Conservation (phyloP, 2,888 invertebrate species). For the Heliconius hortense region DNA sequence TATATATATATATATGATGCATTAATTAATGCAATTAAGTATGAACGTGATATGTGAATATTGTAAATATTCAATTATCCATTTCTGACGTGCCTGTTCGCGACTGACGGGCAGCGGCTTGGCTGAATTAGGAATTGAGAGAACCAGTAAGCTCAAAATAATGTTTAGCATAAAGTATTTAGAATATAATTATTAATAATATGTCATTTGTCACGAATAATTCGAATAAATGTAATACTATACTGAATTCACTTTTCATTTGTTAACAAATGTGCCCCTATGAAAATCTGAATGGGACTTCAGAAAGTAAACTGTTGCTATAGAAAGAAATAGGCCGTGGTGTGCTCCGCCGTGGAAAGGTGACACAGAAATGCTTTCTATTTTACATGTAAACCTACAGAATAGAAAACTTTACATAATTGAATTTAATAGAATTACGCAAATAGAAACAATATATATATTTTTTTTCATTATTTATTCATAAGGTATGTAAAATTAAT, state of each 20-base stretch:
- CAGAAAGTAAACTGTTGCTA: slow-evolving; percentile 64
- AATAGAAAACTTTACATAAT: slow-evolving; percentile 25
- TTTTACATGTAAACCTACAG: slow-evolving; percentile 43
- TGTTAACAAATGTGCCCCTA: slow-evolving; percentile 35
- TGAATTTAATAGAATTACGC: slow-evolving; percentile 11
- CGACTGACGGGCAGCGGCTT: slow-evolving; percentile 62
- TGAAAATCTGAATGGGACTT: slow-evolving; percentile 40
- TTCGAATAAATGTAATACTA: slow-evolving; percentile 72
- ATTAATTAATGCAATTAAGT: slow-evolving; percentile 19
- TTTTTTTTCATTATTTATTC: background rate
- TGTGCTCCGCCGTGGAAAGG: slow-evolving; percentile 56
- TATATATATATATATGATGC: too few relatives aligned
- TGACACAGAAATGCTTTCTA: slow-evolving; percentile 73
- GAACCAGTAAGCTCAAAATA: slow-evolving; percentile 76
- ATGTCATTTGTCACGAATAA: slow-evolving; percentile 76
- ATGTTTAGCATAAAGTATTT: slow-evolving; percentile 60
- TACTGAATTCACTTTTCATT: slow-evolving; percentile 40
- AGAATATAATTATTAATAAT: slow-evolving; percentile 55
- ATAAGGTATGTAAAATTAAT: too few relatives aligned
- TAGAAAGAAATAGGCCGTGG: slow-evolving; percentile 68
- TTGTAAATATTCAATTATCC: slow-evolving; percentile 58
- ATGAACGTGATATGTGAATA: slow-evolving; percentile 46
- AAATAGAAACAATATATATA: background rate
- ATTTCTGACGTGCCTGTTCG: slow-evolving; percentile 52
- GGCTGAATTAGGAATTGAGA: slow-evolving; percentile 79